Base-by-base conservation (phyloP, 1,140 invertebrate species). In the Bombus pascuorum region DNA sequence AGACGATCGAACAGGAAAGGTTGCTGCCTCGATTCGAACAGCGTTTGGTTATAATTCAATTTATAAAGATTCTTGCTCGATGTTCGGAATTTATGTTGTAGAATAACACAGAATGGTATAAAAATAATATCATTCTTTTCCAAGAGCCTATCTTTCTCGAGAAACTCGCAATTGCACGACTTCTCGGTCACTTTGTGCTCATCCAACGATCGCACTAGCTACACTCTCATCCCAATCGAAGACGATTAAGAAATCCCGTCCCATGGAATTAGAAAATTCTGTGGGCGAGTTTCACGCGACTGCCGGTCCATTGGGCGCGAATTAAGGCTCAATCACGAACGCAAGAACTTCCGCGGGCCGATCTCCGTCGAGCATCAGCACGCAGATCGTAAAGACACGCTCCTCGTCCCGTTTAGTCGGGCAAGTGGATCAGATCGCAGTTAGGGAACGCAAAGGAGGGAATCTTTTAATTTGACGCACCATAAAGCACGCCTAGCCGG, bases 381-480 rank as follows among this genome's bases (percentile, higher is more conserved):
- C 13, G 5, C 18, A 13, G 44, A 62, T 39, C 75, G 75, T 62
- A 81, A 81, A 72, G 76, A 77, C 84, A 44, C 81, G 47, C 57
- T 57, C 72, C 44, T 28, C 44, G 53, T 66, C 37, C 59, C 75
- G 68, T 79, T 81, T 83, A 78, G 68, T 59, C 28, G 53, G 44
- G 42, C 79, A 57, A 85, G 91, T 90, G 90, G 92, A 94, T 93
- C 92, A 79, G 92, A 93, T 93, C 92, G 92, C 92, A 93, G 92
- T 93, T 93, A 93, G 92, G 91, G 90, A 92, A 91, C 83, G 86
- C 87, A 79, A 92, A 93, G 92, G 85, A 94, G 94, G 93, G 94
- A 95, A 95, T 95, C 94, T 95, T 95, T 95, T 95, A 95, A 95
- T 95, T 95, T 95, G 94, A 95, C 94, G 95, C 93, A 86, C 94